These are phyloP conservation scores for Cydia amplana DNA, from an alignment of 1,140 invertebrate genomes.

Conservation along the genomic window DNA sequence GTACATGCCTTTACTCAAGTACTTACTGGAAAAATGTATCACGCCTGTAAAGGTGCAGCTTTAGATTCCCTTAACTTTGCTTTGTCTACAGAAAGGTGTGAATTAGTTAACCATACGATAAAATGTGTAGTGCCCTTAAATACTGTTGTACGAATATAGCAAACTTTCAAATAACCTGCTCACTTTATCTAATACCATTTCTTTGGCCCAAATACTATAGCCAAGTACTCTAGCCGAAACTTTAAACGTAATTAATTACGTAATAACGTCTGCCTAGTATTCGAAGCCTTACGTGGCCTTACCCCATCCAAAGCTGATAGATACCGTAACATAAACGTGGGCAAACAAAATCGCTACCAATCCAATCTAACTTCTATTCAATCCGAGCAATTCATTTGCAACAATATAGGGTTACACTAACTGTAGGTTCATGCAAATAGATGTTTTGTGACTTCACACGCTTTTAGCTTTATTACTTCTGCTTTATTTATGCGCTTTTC, in stretches of 20 bases:
- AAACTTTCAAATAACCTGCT: too few species aligned
- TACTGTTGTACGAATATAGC: too few species aligned
- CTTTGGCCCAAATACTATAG: background rate
- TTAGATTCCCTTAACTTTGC: too few species aligned
- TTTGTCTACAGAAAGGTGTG: too few species aligned
- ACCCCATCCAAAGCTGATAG: background rate
- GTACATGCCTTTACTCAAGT: too few species aligned
- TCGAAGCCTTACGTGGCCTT: background rate
- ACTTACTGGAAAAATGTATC: too few species aligned
- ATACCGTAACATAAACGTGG: slow-evolving; percentile 11
- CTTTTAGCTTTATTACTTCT: slow-evolving; percentile 43
- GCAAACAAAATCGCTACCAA: slow-evolving; percentile 20
- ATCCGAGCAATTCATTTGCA: slow-evolving; percentile 29
- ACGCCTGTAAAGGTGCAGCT: too few species aligned
- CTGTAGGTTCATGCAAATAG: slow-evolving; percentile 40
- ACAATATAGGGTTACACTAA: slow-evolving; percentile 35
- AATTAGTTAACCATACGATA: too few species aligned
- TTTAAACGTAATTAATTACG: background rate
- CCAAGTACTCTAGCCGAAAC: background rate
- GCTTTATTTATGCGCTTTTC: slow-evolving; percentile 36
- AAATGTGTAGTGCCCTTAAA: too few species aligned
- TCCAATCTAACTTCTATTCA: slow-evolving; percentile 25
- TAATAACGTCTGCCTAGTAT: background rate
- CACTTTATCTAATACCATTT: background rate
- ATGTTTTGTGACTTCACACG: slow-evolving; percentile 33